Evolutionary conservation across 1,140 invertebrate species (phyloP).

Genomic region (Parasteatoda tepidariorum): DNA sequence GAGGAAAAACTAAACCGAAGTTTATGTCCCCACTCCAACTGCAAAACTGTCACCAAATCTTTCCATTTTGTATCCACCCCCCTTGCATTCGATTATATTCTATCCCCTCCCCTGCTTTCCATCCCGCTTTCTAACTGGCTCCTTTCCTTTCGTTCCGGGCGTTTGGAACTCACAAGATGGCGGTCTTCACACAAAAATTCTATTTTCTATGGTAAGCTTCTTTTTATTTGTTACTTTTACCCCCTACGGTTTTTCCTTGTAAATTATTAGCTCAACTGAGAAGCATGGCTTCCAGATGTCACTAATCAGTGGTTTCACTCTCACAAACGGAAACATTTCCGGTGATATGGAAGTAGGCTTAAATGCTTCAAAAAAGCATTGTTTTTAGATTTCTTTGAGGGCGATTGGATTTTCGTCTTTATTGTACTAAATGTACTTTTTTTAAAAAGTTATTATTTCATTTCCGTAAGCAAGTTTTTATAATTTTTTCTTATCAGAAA

Average conservation of each 20-base stretch:
- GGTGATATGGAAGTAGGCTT: background rate
- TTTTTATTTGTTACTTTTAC: background rate
- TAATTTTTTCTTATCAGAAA: too few species aligned
- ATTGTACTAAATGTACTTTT: too few species aligned
- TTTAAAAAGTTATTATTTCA: too few species aligned
- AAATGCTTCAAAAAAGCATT: background rate
- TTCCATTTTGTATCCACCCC: too few species aligned
- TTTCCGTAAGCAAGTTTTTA: too few species aligned
- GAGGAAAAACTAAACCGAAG: too few species aligned
- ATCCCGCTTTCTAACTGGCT: background rate
- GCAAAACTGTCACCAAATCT: too few species aligned
- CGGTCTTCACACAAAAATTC: constrained; percentile 10
- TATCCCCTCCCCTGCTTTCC: background rate
- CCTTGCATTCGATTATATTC: background rate
- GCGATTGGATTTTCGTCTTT: too few species aligned
- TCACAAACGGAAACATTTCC: too few species aligned
- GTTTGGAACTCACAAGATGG: constrained; percentile 30
- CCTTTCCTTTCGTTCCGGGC: background rate
- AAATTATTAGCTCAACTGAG: background rate
- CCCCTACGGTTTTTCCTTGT: too few species aligned
- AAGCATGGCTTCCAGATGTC: too few species aligned
- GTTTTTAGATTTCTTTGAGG: background rate
- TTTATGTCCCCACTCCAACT: too few species aligned
- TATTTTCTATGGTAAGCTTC: background rate
- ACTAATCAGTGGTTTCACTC: background rate